Evolutionary conservation across 2,888 invertebrate genomes (phyloP).

Genomic region (Chrysolina haemoptera): DNA sequence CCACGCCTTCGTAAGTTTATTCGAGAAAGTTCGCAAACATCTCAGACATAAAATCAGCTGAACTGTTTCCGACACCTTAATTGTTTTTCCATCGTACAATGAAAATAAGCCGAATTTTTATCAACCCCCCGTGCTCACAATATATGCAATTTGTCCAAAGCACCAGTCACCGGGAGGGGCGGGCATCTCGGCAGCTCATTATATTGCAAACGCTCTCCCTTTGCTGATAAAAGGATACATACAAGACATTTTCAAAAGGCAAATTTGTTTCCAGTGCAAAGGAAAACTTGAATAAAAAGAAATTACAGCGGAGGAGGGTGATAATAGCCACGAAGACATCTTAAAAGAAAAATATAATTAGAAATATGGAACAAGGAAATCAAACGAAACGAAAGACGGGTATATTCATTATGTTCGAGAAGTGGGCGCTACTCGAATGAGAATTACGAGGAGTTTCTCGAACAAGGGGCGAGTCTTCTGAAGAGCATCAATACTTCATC

Average conservation of each 20-base stretch:
- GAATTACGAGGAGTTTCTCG: slow-evolving; percentile 16
- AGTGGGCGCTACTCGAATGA: slow-evolving; percentile 15
- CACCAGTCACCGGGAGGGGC: slow-evolving; percentile 25
- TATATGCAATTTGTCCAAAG: slow-evolving; percentile 68
- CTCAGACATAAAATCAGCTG: slow-evolving; percentile 1
- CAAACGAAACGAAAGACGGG: slow-evolving; percentile 58
- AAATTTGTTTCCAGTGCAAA: slow-evolving; percentile 61
- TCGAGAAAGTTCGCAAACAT: background rate
- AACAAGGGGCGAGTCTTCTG: slow-evolving; percentile 20
- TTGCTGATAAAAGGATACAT: slow-evolving; percentile 65
- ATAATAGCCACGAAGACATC: slow-evolving; percentile 64
- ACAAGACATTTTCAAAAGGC: slow-evolving; percentile 66
- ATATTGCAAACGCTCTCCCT: slow-evolving; percentile 35
- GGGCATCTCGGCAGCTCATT: slow-evolving; percentile 34
- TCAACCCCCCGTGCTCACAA: slow-evolving; percentile 68
- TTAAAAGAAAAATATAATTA: slow-evolving; percentile 67
- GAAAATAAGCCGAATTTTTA: slow-evolving; percentile 64
- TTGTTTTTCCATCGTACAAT: slow-evolving; percentile 63
- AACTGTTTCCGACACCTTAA: slow-evolving; percentile 73
- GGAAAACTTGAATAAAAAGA: slow-evolving; percentile 60
- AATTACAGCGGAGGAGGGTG: slow-evolving; percentile 63
- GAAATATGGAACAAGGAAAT: slow-evolving; percentile 65
- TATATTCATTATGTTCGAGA: slow-evolving; percentile 34
- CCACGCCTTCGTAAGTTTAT: no score
- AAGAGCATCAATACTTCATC: slow-evolving; percentile 24